Percentiles rank a stretch among this genome's conserved stretches.
Evolutionary conservation across 2,113 vertebrate genomes (phyloP).

Genomic region (Platycercus adscitus): DNA sequence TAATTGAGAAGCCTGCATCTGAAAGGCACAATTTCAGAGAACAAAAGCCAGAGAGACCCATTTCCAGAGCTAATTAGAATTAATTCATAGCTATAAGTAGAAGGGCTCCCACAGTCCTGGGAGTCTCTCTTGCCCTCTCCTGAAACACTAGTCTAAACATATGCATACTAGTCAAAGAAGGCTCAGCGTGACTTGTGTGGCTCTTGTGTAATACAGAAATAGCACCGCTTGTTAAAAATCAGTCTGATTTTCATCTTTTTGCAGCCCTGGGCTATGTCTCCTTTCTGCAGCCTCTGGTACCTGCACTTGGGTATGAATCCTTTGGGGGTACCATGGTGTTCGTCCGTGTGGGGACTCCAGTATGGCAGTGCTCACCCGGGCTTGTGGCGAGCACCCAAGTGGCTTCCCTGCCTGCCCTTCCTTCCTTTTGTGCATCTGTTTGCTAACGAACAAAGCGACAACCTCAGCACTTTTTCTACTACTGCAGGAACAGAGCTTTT

Average conservation of each 20-base stretch:
- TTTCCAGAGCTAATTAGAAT: slow-evolving; percentile 44
- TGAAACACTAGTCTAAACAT: slow-evolving; percentile 44
- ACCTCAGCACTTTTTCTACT: neutral
- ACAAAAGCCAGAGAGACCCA: slow-evolving; percentile 2
- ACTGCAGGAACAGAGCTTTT: neutral
- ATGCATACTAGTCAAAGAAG: slow-evolving; percentile 20
- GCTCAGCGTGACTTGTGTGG: neutral
- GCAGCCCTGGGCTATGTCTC: neutral
- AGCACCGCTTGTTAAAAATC: slow-evolving; percentile 43
- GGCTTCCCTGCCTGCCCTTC: neutral
- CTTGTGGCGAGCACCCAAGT: rapidly evolving
- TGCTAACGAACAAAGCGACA: rapidly evolving
- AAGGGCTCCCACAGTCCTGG: slow-evolving; percentile 34
- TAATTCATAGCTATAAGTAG: slow-evolving; percentile 61
- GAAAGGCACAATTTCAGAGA: slow-evolving; percentile 52
- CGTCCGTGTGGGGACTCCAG: rapidly evolving
- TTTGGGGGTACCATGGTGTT: neutral
- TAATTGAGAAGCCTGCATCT: slow-evolving; percentile 48
- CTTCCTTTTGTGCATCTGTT: neutral
- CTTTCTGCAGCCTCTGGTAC: neutral
- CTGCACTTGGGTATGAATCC: neutral
- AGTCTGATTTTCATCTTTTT: neutral
- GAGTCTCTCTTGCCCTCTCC: slow-evolving; percentile 42
- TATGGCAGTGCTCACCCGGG: neutral
- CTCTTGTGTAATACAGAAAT: slow-evolving; percentile 61